Conservation (phyloP, 1,140 invertebrate genomes). For the Helicoverpa armigera region DNA sequence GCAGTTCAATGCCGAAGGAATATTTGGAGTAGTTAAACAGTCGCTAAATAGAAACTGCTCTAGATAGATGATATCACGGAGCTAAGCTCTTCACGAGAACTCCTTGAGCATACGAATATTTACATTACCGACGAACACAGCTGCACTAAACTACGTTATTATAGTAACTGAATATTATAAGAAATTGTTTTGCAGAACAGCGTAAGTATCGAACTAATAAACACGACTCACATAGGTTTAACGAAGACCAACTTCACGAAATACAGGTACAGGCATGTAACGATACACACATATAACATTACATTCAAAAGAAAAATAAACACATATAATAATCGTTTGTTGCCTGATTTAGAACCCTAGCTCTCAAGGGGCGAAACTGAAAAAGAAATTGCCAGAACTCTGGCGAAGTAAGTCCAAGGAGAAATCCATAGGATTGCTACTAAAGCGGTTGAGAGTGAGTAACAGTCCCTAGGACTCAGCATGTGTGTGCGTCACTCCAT, state of each 20-base stretch:
- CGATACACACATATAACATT: constrained; percentile 19
- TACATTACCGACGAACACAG: constrained; percentile 5
- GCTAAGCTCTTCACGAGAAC: background rate
- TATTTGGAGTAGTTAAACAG: constrained; percentile 21
- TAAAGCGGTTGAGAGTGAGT: constrained; percentile 81
- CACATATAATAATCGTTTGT: constrained; percentile 50
- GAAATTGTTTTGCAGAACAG: constrained; percentile 19
- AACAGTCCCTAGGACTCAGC: constrained; percentile 57
- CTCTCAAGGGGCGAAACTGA: constrained; percentile 69
- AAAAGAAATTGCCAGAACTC: constrained; percentile 77
- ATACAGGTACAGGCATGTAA: constrained; percentile 31
- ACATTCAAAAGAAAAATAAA: background rate
- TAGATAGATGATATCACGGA: constrained; percentile 19
- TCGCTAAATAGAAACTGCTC: constrained; percentile 3
- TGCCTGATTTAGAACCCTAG: constrained; percentile 72
- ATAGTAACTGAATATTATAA: background rate
- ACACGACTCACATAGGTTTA: constrained; percentile 23
- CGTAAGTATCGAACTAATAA: constrained; percentile 16
- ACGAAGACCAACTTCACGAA: constrained; percentile 23
- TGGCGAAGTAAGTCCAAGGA: constrained; percentile 79
- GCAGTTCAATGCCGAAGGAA: constrained; percentile 36
- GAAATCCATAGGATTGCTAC: constrained; percentile 77
- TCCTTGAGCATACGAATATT: constrained; percentile 15
- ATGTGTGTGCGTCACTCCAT: constrained; percentile 51
- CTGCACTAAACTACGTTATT: background rate